phyloP scores from a whole-genome alignment of 2,797 vertebrate species.

The Macropodus opercularis region DNA sequence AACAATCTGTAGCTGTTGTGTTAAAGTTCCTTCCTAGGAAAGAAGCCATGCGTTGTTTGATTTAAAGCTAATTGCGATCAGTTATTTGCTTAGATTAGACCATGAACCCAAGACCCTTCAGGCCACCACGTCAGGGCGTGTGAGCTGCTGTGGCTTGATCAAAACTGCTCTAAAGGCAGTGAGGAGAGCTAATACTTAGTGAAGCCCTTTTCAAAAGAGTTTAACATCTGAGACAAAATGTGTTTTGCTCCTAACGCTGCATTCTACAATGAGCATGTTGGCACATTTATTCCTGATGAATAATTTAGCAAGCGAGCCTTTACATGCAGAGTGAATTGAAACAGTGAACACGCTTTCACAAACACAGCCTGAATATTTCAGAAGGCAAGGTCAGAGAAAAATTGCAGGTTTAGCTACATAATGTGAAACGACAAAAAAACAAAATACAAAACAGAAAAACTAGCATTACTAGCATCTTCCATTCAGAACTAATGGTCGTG shows the following conservation, averaged over 20 bases:
- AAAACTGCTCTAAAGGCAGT: conserved; percentile 13
- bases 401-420: conserved; percentile 34
- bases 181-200: conserved; percentile 24
- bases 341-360: conserved; percentile 47
- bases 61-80: conserved; percentile 12
- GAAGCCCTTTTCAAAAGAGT: conserved; percentile 41
- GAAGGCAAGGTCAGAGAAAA: conserved; percentile 42
- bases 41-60: too few species aligned
- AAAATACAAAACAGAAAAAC: too few species aligned
- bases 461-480: too few species aligned
- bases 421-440: conserved; percentile 35
- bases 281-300: conserved; percentile 72
- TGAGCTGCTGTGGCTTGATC: conserved; percentile 13
- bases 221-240: conserved; percentile 50
- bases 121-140: background rate
- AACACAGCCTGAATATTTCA: conserved; percentile 66
- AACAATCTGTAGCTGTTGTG: conserved; percentile 55
- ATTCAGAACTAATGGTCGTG: conserved; percentile 54
- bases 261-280: conserved; percentile 54
- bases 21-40: too few species aligned
- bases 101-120: conserved; percentile 1
- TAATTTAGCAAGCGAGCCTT: conserved; percentile 71
- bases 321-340: conserved; percentile 63
- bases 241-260: conserved; percentile 48
- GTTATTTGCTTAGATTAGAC: conserved; percentile 15